These are phyloP conservation scores for Trichopria drosophilae DNA, from an alignment of 2,888 invertebrate species.

Conservation along the genomic window DNA sequence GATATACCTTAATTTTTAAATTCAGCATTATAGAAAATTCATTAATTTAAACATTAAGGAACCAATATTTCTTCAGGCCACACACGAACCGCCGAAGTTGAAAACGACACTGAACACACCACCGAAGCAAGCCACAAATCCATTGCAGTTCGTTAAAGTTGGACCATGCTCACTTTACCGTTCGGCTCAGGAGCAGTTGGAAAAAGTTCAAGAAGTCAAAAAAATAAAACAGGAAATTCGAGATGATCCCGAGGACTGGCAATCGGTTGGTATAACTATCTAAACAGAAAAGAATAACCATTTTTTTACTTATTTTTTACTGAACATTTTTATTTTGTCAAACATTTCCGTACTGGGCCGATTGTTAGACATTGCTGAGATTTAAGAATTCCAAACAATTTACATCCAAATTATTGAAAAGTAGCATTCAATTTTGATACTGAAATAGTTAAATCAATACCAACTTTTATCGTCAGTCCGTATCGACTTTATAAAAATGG, in stretches of 20 bases:
- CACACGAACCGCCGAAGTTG: constrained; percentile 56
- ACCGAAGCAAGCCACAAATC: constrained; percentile 82
- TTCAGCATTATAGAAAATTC: background rate
- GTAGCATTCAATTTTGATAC: too few species aligned
- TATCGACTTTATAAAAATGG: too few species aligned
- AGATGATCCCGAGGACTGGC: constrained; percentile 89
- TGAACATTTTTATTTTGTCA: constrained; percentile 2
- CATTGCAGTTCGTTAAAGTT: constrained; percentile 86
- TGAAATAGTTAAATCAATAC: too few species aligned
- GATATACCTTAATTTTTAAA: background rate
- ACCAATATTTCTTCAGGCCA: constrained; percentile 41
- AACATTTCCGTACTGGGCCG: too few species aligned
- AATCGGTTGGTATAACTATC: constrained; percentile 77
- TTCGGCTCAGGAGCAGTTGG: constrained; percentile 81
- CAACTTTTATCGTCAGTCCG: too few species aligned
- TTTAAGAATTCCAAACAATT: too few species aligned
- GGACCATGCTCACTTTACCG: constrained; percentile 86
- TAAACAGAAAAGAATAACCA: too few species aligned
- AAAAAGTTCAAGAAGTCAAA: constrained; percentile 83
- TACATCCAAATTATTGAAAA: too few species aligned
- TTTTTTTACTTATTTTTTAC: too few species aligned
- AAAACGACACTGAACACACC: constrained; percentile 64
- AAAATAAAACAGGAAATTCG: constrained; percentile 77
- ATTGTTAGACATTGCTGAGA: too few species aligned
- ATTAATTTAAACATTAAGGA: background rate